Evolutionary conservation across 2,888 invertebrate species (phyloP).

Genomic region (Embidobia sp.): DNA sequence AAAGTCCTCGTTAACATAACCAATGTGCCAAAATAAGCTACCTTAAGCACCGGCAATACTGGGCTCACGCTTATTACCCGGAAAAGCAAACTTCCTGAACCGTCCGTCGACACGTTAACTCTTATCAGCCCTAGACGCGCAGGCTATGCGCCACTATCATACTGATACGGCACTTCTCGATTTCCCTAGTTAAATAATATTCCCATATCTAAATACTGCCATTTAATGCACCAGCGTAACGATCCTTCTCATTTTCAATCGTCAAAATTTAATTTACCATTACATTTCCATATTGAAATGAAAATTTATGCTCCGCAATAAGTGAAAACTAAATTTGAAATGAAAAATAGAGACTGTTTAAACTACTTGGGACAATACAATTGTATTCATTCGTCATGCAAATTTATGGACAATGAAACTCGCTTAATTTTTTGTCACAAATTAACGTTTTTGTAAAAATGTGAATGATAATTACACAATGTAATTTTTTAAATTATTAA

Average conservation of each 20-base stretch:
- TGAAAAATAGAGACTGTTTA: no score
- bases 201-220: slow-evolving; percentile 30
- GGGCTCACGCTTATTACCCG: slow-evolving; percentile 64
- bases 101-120: slow-evolving; percentile 58
- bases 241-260: slow-evolving; percentile 20
- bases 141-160: slow-evolving; percentile 61
- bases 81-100: slow-evolving; percentile 69
- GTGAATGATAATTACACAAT: no score
- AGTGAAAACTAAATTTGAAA: no score
- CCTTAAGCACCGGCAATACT: slow-evolving; percentile 29
- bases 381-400: no score
- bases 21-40: slow-evolving; percentile 46
- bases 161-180: slow-evolving; percentile 37
- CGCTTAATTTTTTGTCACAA: no score
- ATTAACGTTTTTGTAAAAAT: no score
- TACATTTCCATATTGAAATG: not conserved
- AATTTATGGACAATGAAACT: no score
- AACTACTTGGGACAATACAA: no score
- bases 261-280: slow-evolving; percentile 15
- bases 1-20: slow-evolving; percentile 54
- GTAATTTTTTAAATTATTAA: no score
- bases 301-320: no score
- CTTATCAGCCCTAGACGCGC: slow-evolving; percentile 74
- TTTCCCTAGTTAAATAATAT: slow-evolving; percentile 46
- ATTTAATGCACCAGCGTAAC: slow-evolving; percentile 21